These are phyloP conservation scores for Limnodromus scolopaceus DNA, from an alignment of 2,797 vertebrate species.

Conservation along the genomic window DNA sequence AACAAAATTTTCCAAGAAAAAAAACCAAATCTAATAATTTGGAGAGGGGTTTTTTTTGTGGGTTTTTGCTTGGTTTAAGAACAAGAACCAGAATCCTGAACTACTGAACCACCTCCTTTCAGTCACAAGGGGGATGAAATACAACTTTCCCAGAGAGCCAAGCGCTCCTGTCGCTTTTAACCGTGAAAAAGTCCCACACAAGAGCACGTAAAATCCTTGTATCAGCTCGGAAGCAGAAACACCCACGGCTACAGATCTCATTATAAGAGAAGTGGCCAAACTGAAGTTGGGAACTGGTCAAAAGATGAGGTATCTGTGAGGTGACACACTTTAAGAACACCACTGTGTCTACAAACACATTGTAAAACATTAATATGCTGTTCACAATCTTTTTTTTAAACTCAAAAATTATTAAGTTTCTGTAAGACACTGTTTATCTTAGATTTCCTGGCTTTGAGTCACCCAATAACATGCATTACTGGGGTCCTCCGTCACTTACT, in stretches of 20 bases:
- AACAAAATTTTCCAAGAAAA: background rate
- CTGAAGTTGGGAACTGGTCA: background rate
- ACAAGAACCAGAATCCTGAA: background rate
- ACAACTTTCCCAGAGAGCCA: background rate
- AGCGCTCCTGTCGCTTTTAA: background rate
- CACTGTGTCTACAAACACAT: background rate
- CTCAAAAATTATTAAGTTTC: background rate
- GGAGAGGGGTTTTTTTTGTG: background rate
- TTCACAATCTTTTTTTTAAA: background rate
- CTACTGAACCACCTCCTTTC: background rate
- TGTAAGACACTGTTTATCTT: background rate
- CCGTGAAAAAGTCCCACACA: background rate
- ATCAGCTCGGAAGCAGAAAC: background rate
- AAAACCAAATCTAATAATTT: background rate
- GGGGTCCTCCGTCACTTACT: background rate
- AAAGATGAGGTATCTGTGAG: background rate
- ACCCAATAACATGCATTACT: background rate
- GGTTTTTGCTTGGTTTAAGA: background rate
- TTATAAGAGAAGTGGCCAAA: background rate
- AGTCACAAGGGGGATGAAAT: background rate
- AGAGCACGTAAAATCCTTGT: background rate
- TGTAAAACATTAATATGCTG: accelerated
- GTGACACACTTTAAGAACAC: background rate
- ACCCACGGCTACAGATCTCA: background rate
- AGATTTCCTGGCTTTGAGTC: background rate